These are phyloP conservation scores for Pangasius mekongensis DNA, from an alignment of 2,797 vertebrate species.

Conservation along the genomic window DNA sequence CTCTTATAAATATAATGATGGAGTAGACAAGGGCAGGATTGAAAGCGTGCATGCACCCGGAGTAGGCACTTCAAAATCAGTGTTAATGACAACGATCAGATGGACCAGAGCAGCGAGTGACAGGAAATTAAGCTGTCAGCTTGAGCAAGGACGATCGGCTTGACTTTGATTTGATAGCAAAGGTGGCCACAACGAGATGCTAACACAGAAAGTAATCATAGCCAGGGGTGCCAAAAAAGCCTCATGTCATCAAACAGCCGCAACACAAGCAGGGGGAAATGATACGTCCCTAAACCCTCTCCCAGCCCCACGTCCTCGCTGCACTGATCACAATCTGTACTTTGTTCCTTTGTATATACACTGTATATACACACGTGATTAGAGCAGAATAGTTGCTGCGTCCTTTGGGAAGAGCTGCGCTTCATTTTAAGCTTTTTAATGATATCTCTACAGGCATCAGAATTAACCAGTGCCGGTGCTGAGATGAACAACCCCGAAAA, in stretches of 20 bases:
- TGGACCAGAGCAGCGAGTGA: conserved; percentile 22
- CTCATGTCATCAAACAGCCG: conserved; percentile 55
- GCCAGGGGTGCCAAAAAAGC: conserved; percentile 51
- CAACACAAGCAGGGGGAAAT: conserved; percentile 44
- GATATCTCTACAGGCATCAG: conserved; percentile 48
- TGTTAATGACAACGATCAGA: conserved; percentile 31
- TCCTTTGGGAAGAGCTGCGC: conserved; percentile 31
- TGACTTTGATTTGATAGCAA: conserved; percentile 58
- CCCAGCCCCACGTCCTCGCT: background rate
- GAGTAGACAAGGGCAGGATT: background rate
- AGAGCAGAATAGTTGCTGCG: background rate
- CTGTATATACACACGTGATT: conserved; percentile 12
- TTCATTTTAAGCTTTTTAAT: conserved; percentile 39
- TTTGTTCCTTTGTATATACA: conserved; percentile 7
- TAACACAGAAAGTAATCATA: conserved; percentile 50
- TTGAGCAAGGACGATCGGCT: conserved; percentile 40
- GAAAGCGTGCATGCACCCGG: background rate
- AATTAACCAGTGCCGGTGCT: conserved; percentile 32
- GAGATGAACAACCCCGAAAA: conserved; percentile 46
- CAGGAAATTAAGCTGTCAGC: conserved; percentile 52
- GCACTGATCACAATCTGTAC: conserved; percentile 27
- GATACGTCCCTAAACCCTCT: background rate
- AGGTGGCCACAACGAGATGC: conserved; percentile 46
- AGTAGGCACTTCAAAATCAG: conserved; percentile 36
- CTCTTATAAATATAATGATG: conserved; percentile 7